Evolutionary conservation across 2,888 invertebrate species (phyloP), one percentile per base, ranked within the genome.

Genomic region (Empis livida): DNA sequence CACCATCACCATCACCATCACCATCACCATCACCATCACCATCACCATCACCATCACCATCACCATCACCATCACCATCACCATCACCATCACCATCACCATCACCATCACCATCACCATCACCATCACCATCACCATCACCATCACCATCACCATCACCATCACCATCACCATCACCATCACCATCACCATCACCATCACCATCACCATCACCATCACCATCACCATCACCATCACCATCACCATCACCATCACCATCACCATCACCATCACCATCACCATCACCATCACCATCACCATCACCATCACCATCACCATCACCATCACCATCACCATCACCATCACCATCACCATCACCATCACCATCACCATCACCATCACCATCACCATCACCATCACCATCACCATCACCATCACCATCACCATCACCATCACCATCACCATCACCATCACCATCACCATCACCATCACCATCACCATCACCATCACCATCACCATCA

Each of bases 11-110:
- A 44, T 45, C 48, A 17, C 15, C 43, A 46, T 46, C 46, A 46
- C 37, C 48, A 44, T 44, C 44, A 47, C 44, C 49, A 44, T 49
- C 47, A 49, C 47, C 32, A 37, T 42, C n/a, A 43, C 17, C 40
- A 44, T 45, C 48, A 17, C 15, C 43, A 46, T 46, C 46, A 46
- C 37, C 48, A 44, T 44, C 44, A 47, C 44, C 49, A 44, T 49
- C 47, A 49, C 47, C 32, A 37, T 42, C n/a, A 43, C 17, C 40
- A 44, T 45, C 48, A 17, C 15, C 43, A 46, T 46, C 46, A 46
- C 37, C 48, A 44, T 44, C 44, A 47, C 44, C 49, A 44, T 49
- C 47, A 49, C 47, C 32, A 37, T 42, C n/a, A 43, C 17, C 40
- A 44, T 45, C 48, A 17, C 15, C 43, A 46, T 46, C 46, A 46